phyloP scores from a whole-genome alignment of 2,888 invertebrate genomes.

The Luperina nickerlii region DNA sequence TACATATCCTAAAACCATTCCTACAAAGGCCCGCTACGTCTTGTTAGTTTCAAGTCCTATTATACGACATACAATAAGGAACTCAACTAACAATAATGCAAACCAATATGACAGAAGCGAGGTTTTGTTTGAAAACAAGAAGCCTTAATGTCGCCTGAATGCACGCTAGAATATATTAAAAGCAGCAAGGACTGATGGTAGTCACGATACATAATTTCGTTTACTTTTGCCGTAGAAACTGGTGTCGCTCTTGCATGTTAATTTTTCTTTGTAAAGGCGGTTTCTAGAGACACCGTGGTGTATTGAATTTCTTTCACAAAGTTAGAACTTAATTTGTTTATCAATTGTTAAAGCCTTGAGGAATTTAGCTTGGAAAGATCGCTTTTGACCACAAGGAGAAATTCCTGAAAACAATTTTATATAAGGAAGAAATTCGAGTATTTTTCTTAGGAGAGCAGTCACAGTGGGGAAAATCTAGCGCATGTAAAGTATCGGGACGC shows the following conservation, averaged over 20 bases:
- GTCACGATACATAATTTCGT: conserved; percentile 67
- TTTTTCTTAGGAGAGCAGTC: neutral
- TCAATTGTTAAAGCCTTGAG: conserved; percentile 1
- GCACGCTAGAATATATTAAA: conserved; percentile 72
- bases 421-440: neutral
- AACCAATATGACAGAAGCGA: conserved; percentile 29
- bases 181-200: conserved; percentile 71
- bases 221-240: conserved; percentile 46
- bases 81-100: conserved; percentile 30
- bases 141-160: conserved; percentile 63
- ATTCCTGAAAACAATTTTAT: neutral
- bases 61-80: conserved; percentile 18
- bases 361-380: neutral
- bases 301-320: conserved; percentile 27
- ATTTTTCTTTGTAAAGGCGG: conserved; percentile 31
- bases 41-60: conserved; percentile 8
- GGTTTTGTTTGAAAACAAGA: conserved; percentile 60
- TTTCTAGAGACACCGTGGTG: conserved; percentile 11
- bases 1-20: neutral
- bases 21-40: conserved; percentile 2
- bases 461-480: neutral
- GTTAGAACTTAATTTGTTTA: conserved; percentile 4
- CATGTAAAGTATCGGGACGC: neutral
- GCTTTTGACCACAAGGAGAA: neutral
- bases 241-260: conserved; percentile 25